Evolutionary conservation across 2,888 invertebrate species (phyloP), one percentile per base, ranked within the genome.

Genomic region (Mycogona germanica): DNA sequence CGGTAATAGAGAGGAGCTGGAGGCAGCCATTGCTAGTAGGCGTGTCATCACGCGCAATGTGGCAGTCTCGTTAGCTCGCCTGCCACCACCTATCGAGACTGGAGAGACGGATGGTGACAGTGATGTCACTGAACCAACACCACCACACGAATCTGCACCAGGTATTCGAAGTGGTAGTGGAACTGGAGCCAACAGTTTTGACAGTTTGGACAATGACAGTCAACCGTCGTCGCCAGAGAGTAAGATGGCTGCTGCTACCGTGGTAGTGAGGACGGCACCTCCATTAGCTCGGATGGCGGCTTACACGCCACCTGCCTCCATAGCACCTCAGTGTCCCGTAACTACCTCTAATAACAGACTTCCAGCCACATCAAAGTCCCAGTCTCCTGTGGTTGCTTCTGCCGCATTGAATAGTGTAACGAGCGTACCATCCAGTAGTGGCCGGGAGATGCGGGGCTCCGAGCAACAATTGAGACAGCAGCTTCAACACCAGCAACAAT

Each of bases 61-160:
- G 6, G n/a, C n/a, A n/a, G 84, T 81, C 30, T 81, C 84, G 49
- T 71, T 87, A 57, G 84, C 84, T 12, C 84, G 83, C 66, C 73
- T 88, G 53, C 87, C 87, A 47, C 87, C 87, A 12, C 87, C 88
- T 17, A 73, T 82, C 56, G 82, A 83, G 65, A 75, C 76, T 35
- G 57, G 64, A 56, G 60, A 64, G 61, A 55, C 63, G 54, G 79
- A 81, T 58, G 78, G 80, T 54, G 84, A 87, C 67, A 64, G 59
- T 23, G 67, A 61, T 53, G 47, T 62, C 40, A 59, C 61, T 45
- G 60, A 60, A 30, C 59, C 62, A 38, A 58, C 58, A 9, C 55
- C 57, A 25, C 55, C 55, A 2, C 28, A 32, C 14, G 25, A 45
- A 19, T 6, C 21, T 9, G 26, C 12, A 9, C 12, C 12, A 6